Percentiles rank a stretch among this genome's conserved stretches.
Conservation (phyloP, 2,113 vertebrate species). For the Reinhardtius hippoglossoides region DNA sequence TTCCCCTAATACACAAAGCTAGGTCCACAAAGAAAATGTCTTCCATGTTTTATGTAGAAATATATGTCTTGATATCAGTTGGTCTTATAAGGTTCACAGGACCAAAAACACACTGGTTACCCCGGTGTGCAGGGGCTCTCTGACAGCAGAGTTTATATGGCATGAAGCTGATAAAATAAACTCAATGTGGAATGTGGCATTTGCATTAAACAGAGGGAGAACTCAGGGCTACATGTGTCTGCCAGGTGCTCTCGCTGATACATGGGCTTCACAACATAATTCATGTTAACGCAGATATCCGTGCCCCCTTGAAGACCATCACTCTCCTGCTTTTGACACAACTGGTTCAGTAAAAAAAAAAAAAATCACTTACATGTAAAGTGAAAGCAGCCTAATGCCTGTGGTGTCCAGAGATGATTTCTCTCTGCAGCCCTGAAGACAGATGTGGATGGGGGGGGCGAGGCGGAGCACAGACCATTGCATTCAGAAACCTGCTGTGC, state of each 20-base stretch:
- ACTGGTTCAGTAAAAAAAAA: constrained; percentile 70
- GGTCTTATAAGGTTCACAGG: constrained; percentile 40
- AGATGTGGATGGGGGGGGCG: constrained; percentile 78
- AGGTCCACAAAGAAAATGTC: too few relatives aligned
- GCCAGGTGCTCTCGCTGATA: constrained; percentile 85
- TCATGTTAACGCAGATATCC: constrained; percentile 77
- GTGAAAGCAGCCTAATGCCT: constrained; percentile 50
- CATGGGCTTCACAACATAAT: constrained; percentile 48
- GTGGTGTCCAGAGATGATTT: constrained; percentile 81
- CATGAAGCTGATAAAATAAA: constrained; percentile 44
- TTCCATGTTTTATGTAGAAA: not conserved
- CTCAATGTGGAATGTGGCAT: constrained; percentile 11
- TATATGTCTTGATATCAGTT: constrained; percentile 44
- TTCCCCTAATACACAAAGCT: not conserved
- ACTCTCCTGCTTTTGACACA: constrained; percentile 84
- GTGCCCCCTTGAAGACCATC: constrained; percentile 72
- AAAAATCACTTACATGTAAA: constrained; percentile 81
- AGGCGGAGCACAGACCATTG: constrained; percentile 83
- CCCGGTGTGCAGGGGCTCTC: constrained; percentile 5
- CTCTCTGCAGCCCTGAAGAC: constrained; percentile 82
- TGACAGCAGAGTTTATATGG: constrained; percentile 4
- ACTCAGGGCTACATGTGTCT: constrained; percentile 84
- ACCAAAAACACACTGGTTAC: constrained; percentile 47
- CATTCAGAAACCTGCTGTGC: constrained; percentile 85
- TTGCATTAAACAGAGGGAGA: constrained; percentile 37